Conservation (phyloP, 2,113 vertebrate genomes). For the Sinosuthora webbiana region DNA sequence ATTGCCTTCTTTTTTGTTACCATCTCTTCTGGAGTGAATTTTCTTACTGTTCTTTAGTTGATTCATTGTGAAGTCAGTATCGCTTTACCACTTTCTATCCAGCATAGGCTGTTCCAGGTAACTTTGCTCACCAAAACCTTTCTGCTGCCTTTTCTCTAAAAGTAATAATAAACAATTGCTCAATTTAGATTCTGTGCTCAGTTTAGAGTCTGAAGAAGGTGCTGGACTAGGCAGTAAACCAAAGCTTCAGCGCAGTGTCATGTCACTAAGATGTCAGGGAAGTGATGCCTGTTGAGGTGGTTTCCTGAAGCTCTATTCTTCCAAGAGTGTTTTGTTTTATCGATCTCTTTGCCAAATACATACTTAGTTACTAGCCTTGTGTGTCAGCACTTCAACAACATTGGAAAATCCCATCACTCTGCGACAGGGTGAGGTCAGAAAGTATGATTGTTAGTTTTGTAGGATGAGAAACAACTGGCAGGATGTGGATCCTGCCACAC, state of each 20-base stretch:
- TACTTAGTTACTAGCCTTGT: background rate
- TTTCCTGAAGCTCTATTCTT: background rate
- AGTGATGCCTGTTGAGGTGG: background rate
- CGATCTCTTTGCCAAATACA: background rate
- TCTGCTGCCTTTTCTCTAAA: background rate
- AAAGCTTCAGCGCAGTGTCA: background rate
- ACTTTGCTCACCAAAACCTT: background rate
- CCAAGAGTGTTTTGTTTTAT: background rate
- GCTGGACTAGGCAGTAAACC: background rate
- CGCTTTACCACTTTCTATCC: background rate
- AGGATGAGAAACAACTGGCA: background rate
- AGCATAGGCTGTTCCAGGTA: background rate
- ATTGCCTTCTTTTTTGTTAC: background rate
- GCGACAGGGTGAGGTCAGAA: accelerated
- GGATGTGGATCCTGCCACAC: background rate
- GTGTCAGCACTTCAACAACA: background rate
- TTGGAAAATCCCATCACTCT: background rate
- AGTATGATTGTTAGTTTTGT: background rate
- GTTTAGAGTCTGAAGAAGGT: background rate
- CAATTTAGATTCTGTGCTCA: background rate
- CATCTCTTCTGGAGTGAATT: background rate
- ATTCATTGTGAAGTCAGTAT: background rate
- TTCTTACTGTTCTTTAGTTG: background rate
- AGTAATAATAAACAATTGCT: background rate
- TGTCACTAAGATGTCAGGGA: background rate